phyloP scores from a whole-genome alignment of 1,140 invertebrate genomes.

The Ericerus pela region DNA sequence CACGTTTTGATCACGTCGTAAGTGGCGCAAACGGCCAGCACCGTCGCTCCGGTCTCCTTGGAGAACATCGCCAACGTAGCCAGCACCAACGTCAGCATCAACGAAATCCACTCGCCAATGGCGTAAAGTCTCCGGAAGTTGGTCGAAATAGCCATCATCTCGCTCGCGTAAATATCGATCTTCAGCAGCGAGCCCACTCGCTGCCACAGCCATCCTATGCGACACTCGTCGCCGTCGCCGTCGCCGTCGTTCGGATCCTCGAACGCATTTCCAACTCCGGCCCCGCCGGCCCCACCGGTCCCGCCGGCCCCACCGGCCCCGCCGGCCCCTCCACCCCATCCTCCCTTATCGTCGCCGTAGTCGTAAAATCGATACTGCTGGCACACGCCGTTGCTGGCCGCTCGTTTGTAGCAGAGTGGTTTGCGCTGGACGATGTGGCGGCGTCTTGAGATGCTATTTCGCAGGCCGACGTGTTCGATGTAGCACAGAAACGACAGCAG shows the following conservation, averaged over 20 bases:
- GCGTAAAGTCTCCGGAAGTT: constrained; percentile 8
- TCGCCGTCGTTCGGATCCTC: too few species aligned
- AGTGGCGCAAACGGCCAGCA: constrained; percentile 68
- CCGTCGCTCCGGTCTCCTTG: constrained; percentile 86
- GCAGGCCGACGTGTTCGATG: constrained; percentile 34
- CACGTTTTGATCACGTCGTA: constrained; percentile 42
- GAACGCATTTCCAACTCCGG: too few species aligned
- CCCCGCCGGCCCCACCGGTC: too few species aligned
- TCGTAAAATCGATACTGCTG: constrained; percentile 3
- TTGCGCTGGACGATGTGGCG: too few species aligned
- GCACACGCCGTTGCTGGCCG: too few species aligned
- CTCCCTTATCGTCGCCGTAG: constrained; percentile 4
- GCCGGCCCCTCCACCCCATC: constrained; percentile 9
- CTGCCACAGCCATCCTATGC: constrained; percentile 8
- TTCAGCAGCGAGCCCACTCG: constrained; percentile 11
- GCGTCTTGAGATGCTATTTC: neutral
- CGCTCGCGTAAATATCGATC: constrained; percentile 14
- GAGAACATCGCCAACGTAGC: constrained; percentile 57
- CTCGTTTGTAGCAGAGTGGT: too few species aligned
- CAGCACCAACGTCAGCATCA: constrained; percentile 38
- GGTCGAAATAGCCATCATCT: constrained; percentile 10
- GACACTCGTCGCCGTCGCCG: constrained; percentile 7
- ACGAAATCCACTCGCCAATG: constrained; percentile 37
- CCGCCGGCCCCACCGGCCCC: constrained; percentile 8
- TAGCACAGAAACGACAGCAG: constrained; percentile 72